A percentile compares a stretch with the other conserved stretches of the same genome.
Evolutionary conservation across 2,888 invertebrate species (phyloP).

Genomic region (Hydroisotoma schaefferi): DNA sequence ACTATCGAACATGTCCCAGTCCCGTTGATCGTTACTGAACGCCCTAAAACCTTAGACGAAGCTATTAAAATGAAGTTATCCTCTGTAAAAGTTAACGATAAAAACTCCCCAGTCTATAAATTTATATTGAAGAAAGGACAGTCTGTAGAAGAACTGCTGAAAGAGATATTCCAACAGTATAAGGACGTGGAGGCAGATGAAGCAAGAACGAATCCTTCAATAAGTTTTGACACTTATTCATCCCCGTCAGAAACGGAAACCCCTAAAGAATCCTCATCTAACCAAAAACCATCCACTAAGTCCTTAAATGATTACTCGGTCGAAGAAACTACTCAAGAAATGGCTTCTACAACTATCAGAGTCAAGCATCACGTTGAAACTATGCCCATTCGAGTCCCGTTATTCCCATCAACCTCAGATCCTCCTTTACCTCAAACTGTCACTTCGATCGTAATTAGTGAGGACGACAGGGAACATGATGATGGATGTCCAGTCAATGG

Average conservation of each 20-base stretch:
- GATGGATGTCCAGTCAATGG: slow-evolving; percentile 33
- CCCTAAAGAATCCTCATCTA: not conserved
- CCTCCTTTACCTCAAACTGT: slow-evolving; percentile 35
- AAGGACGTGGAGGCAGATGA: slow-evolving; percentile 23
- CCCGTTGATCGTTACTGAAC: slow-evolving; percentile 29
- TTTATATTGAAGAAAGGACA: slow-evolving; percentile 50
- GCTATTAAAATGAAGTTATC: slow-evolving; percentile 24
- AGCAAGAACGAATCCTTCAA: not conserved
- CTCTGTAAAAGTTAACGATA: slow-evolving; percentile 24
- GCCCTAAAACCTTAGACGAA: not conserved
- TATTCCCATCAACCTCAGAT: slow-evolving; percentile 26
- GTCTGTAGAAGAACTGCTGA: slow-evolving; percentile 49
- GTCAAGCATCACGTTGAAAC: slow-evolving; percentile 25
- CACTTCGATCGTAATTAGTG: slow-evolving; percentile 38
- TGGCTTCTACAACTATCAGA: slow-evolving; percentile 10
- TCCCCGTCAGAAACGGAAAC: not conserved
- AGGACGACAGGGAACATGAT: slow-evolving; percentile 7
- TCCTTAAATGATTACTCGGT: not conserved
- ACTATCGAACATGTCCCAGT: slow-evolving; percentile 40
- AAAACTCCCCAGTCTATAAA: slow-evolving; percentile 50
- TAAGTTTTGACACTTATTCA: not conserved
- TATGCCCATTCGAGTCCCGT: slow-evolving; percentile 4
- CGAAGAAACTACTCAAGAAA: slow-evolving; percentile 10
- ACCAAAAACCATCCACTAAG: not conserved
- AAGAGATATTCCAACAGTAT: slow-evolving; percentile 48